Conservation (phyloP, 1,140 invertebrate genomes). For the Drosophila guanche region DNA sequence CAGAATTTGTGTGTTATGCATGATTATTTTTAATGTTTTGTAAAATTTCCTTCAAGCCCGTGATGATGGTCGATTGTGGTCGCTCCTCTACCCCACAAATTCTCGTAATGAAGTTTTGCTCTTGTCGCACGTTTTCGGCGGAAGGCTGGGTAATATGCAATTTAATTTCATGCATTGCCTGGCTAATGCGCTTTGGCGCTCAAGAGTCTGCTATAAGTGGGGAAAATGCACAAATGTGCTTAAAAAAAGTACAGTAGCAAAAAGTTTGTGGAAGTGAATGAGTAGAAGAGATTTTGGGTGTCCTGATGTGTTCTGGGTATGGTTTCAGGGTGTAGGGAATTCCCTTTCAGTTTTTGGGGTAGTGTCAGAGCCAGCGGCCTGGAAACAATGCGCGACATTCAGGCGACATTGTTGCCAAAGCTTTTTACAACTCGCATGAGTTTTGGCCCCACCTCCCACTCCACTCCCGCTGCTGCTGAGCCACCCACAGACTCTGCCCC, state of each 20-base stretch:
- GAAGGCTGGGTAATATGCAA: slow-evolving; percentile 52
- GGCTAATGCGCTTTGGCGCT: slow-evolving; percentile 79
- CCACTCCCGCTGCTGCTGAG: not conserved
- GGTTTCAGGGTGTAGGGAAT: not conserved
- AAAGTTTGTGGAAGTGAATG: slow-evolving; percentile 3
- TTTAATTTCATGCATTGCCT: slow-evolving; percentile 81
- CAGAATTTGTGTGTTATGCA: no score
- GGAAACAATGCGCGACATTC: slow-evolving; percentile 80
- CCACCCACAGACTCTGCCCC: not conserved
- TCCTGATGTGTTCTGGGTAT: not conserved
- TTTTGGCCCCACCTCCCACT: slow-evolving; percentile 8
- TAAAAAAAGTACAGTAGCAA: slow-evolving; percentile 65
- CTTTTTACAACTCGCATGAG: slow-evolving; percentile 80
- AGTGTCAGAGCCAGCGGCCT: slow-evolving; percentile 70
- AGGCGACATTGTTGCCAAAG: slow-evolving; percentile 81
- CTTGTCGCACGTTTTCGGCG: slow-evolving; percentile 15
- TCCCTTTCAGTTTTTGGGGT: slow-evolving; percentile 56
- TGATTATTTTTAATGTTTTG: no score
- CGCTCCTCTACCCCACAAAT: not conserved
- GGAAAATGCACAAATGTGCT: slow-evolving; percentile 75
- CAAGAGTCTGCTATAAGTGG: slow-evolving; percentile 77
- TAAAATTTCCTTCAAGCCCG: no score
- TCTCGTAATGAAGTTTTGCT: slow-evolving; percentile 8
- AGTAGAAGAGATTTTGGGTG: slow-evolving; percentile 2
- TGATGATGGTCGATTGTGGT: no score